Conservation (phyloP, 2,113 vertebrate species). For the Anhinga anhinga region DNA sequence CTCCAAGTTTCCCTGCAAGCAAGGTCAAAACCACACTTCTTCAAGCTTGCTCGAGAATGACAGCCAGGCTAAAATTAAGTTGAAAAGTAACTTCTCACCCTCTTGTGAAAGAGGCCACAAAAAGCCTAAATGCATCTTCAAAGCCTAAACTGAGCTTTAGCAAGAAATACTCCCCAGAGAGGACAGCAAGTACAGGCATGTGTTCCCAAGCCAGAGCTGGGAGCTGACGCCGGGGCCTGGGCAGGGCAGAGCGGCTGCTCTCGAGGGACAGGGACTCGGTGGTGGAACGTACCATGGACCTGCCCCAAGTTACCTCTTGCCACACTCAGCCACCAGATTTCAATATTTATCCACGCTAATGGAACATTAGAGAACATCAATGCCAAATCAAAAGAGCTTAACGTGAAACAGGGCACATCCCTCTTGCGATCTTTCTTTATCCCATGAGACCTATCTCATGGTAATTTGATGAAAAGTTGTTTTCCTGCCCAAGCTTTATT, state of each 20-base stretch:
- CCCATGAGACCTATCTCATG: not conserved
- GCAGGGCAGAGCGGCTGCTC: not conserved
- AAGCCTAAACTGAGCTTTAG: not conserved
- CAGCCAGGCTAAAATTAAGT: slow-evolving; percentile 26
- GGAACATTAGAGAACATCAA: not conserved
- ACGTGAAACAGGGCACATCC: not conserved
- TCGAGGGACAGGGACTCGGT: not conserved
- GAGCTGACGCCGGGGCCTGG: not conserved
- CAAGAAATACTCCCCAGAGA: not conserved
- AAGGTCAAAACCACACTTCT: slow-evolving; percentile 14
- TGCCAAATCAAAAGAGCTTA: not conserved
- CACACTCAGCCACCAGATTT: not conserved
- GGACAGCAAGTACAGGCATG: not conserved
- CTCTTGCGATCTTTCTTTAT: not conserved
- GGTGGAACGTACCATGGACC: not conserved
- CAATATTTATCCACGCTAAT: not conserved
- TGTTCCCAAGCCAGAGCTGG: not conserved
- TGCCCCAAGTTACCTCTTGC: not conserved
- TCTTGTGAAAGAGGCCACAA: slow-evolving; percentile 37
- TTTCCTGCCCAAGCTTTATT: slow-evolving; percentile 27
- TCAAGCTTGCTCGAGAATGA: not conserved
- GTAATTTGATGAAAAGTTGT: not conserved
- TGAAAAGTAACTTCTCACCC: slow-evolving; percentile 32
- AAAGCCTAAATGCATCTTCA: slow-evolving; percentile 29
- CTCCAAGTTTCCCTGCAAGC: not conserved